phyloP scores from a whole-genome alignment of 37 sponge, comb jelly and placozoan species.

The Oopsacas minuta region DNA sequence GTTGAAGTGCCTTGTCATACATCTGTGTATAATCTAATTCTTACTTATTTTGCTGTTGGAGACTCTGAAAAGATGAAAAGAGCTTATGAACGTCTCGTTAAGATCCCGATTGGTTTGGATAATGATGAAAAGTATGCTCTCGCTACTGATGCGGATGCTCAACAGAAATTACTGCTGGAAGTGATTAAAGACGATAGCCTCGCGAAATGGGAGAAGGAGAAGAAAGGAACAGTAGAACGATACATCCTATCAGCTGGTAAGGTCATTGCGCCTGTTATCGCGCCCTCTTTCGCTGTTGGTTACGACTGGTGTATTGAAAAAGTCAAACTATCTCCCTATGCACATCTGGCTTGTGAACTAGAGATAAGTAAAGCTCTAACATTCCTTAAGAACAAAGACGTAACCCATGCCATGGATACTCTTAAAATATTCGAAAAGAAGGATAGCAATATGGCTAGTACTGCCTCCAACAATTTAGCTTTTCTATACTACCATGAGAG shows the following conservation, averaged over 20 bases:
- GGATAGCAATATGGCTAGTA: slow-evolving; percentile 83
- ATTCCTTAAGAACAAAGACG: slow-evolving; percentile 71
- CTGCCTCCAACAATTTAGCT: slow-evolving; percentile 87
- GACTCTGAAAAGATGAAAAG: slow-evolving; percentile 85
- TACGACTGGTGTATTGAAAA: slow-evolving; percentile 97
- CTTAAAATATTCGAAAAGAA: slow-evolving; percentile 83
- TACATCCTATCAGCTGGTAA: slow-evolving; percentile 84
- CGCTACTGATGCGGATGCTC: slow-evolving; percentile 63
- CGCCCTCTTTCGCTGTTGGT: slow-evolving; percentile 65
- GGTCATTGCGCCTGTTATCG: slow-evolving; percentile 84
- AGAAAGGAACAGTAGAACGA: slow-evolving; percentile 54
- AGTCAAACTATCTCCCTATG: slow-evolving; percentile 59
- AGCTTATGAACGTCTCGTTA: slow-evolving; percentile 55
- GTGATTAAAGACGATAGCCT: slow-evolving; percentile 80
- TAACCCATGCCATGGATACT: slow-evolving; percentile 80
- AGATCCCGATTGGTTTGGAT: slow-evolving; percentile 34
- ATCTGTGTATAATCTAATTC: slow-evolving; percentile 62
- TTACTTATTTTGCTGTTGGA: slow-evolving; percentile 84
- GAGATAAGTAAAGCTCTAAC: slow-evolving; percentile 89
- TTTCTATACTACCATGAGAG: slow-evolving; percentile 74
- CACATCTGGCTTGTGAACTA: slow-evolving; percentile 76
- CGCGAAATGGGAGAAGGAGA: slow-evolving; percentile 55
- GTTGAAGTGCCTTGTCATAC: slow-evolving; percentile 18
- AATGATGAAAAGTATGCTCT: slow-evolving; percentile 74
- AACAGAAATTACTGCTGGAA: slow-evolving; percentile 65